These are phyloP conservation scores for Melolontha melolontha DNA, from an alignment of 2,888 invertebrate species.

Conservation along the genomic window DNA sequence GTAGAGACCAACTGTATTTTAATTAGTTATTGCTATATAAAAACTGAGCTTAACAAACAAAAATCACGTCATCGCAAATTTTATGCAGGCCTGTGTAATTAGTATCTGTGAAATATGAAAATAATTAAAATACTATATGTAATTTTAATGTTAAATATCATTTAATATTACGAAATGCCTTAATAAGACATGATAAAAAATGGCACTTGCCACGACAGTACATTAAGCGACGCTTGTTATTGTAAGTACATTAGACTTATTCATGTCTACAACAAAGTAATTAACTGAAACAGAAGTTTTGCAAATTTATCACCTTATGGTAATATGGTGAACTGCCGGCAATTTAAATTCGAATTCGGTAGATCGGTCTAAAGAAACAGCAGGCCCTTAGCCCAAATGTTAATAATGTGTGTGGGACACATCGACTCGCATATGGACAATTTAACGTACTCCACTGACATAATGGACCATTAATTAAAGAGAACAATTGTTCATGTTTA, in stretches of 20 bases:
- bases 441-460: slow-evolving; percentile 49
- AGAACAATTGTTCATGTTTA: slow-evolving; percentile 46
- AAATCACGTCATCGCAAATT: no score
- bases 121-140: no score
- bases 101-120: no score
- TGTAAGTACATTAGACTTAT: slow-evolving; percentile 10
- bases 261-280: slow-evolving; percentile 23
- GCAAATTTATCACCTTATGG: slow-evolving; percentile 39
- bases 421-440: slow-evolving; percentile 48
- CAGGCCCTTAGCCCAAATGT: slow-evolving; percentile 50
- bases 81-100: no score
- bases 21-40: no score
- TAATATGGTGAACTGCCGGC: slow-evolving; percentile 33
- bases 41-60: no score
- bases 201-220: no score
- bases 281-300: slow-evolving; percentile 32
- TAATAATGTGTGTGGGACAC: slow-evolving; percentile 44
- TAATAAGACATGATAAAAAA: no score
- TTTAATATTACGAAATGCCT: no score
- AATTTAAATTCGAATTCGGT: slow-evolving; percentile 41
- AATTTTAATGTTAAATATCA: no score
- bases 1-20: no score
- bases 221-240: background rate
- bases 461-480: slow-evolving; percentile 53
- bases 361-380: slow-evolving; percentile 50